Evolutionary conservation across 2,797 vertebrate species (phyloP).

Genomic region (Ctenochaetus hawaiiensis): DNA sequence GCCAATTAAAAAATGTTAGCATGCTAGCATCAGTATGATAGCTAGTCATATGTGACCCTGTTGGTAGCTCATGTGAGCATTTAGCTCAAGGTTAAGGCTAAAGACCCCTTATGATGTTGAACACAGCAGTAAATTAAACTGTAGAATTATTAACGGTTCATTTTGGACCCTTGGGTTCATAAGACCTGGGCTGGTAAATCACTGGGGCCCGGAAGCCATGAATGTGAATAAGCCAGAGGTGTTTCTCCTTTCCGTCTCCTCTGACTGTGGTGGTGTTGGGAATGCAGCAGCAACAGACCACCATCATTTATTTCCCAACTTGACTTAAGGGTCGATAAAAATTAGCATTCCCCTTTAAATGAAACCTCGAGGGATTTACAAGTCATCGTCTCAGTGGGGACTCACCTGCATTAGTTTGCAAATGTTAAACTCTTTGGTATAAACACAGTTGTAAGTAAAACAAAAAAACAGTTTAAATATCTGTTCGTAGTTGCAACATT

Average conservation of each 20-base stretch:
- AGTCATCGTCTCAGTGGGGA: slow-evolving; percentile 7
- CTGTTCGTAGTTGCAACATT: background rate
- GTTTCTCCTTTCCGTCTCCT: slow-evolving; percentile 20
- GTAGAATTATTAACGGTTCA: slow-evolving; percentile 5
- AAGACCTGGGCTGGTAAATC: slow-evolving; percentile 31
- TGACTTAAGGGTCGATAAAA: slow-evolving; percentile 65
- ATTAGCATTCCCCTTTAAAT: slow-evolving; percentile 64
- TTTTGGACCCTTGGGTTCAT: slow-evolving; percentile 14
- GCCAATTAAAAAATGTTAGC: no score
- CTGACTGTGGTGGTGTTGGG: slow-evolving; percentile 33
- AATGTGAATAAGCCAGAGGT: slow-evolving; percentile 62
- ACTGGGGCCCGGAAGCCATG: slow-evolving; percentile 31
- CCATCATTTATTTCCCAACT: slow-evolving; percentile 68
- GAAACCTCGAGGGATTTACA: slow-evolving; percentile 64
- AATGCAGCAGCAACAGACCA: slow-evolving; percentile 29
- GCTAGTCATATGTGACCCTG: no score
- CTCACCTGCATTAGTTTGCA: background rate
- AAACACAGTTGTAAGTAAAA: slow-evolving; percentile 8
- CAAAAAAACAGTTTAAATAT: background rate
- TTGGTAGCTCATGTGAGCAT: background rate
- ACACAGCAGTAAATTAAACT: slow-evolving; percentile 28
- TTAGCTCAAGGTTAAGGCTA: background rate
- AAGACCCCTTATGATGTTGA: background rate
- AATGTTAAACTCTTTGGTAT: background rate
- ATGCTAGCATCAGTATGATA: background rate